These are phyloP conservation scores for Frieseomelitta varia DNA, from an alignment of 1,140 invertebrate genomes.

Conservation along the genomic window DNA sequence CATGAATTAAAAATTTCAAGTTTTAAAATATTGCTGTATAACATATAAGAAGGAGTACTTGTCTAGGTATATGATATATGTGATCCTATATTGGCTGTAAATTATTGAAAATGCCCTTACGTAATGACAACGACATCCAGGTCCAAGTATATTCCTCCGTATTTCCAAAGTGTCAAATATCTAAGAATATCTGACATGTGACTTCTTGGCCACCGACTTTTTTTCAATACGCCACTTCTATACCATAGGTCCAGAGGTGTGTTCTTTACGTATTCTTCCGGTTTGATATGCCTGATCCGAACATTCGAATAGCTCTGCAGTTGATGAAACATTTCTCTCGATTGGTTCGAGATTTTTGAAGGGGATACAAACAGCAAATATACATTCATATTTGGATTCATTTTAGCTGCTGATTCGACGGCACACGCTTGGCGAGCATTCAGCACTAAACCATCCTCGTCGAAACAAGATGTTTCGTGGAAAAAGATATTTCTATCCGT, in stretches of 20 bases:
- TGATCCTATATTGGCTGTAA: not conserved
- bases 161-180: slow-evolving; percentile 89
- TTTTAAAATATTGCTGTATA: not conserved
- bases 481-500: slow-evolving; percentile 83
- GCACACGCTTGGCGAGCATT: slow-evolving; percentile 85
- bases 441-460: slow-evolving; percentile 75
- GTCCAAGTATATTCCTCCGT: slow-evolving; percentile 90
- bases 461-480: slow-evolving; percentile 83
- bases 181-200: slow-evolving; percentile 87
- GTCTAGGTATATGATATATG: too few species aligned
- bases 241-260: slow-evolving; percentile 86
- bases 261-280: slow-evolving; percentile 82
- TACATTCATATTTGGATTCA: slow-evolving; percentile 84
- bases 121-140: slow-evolving; percentile 88
- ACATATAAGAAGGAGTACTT: too few species aligned
- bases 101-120: slow-evolving; percentile 63
- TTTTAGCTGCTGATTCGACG: slow-evolving; percentile 85
- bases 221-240: slow-evolving; percentile 81
- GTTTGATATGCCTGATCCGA: slow-evolving; percentile 75
- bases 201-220: slow-evolving; percentile 82
- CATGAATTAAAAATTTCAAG: not conserved
- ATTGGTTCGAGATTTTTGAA: slow-evolving; percentile 72
- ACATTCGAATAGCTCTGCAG: slow-evolving; percentile 83
- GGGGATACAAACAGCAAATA: slow-evolving; percentile 84
- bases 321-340: slow-evolving; percentile 73